Evolutionary conservation across 2,797 vertebrate species (phyloP).

Genomic region (Coendou prehensilis): DNA sequence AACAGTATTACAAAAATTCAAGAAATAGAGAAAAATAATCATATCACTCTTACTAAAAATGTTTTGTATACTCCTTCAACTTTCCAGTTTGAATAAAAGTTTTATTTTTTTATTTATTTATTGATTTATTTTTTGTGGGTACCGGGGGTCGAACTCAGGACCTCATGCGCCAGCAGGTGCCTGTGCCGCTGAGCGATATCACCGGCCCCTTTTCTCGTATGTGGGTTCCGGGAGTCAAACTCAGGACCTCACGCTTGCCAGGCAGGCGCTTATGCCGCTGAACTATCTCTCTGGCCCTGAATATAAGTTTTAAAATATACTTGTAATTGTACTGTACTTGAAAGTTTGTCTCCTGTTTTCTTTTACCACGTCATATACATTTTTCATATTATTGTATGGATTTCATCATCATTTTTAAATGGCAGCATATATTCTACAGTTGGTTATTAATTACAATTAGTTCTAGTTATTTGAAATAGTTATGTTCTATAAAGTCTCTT

Average conservation of each 20-base stretch:
- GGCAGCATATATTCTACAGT: not conserved
- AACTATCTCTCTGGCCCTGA: not conserved
- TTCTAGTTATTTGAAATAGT: not conserved
- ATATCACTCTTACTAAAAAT: not conserved
- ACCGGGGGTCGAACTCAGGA: no score
- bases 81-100: slow-evolving; percentile 18
- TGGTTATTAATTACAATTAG: not conserved
- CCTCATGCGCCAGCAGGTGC: no score
- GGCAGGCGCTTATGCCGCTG: no score
- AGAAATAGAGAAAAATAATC: slow-evolving; percentile 59
- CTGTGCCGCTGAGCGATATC: no score
- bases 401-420: slow-evolving; percentile 18
- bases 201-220: no score
- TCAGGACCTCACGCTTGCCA: no score
- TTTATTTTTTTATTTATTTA: no score
- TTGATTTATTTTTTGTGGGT: no score
- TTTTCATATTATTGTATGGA: not conserved
- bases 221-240: no score
- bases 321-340: not conserved
- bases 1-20: not conserved
- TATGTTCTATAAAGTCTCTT: not conserved
- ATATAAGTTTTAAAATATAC: not conserved
- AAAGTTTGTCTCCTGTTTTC: not conserved
- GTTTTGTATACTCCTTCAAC: not conserved
- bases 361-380: not conserved